Conservation (phyloP, 23 tunicate genomes). For the Ciona savignyi region DNA sequence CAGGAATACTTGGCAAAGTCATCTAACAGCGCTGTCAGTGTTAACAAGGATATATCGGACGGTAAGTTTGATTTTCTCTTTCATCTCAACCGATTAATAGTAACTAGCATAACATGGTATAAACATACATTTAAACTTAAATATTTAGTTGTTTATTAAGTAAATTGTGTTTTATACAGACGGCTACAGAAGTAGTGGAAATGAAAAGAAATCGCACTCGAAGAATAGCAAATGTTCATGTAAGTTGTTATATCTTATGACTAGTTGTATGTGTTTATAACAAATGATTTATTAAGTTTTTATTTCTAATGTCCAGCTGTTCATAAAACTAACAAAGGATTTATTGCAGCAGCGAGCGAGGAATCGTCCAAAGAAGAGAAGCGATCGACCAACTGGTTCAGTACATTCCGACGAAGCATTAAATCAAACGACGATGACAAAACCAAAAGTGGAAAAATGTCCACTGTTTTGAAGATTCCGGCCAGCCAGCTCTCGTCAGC, state of each 20-base stretch:
- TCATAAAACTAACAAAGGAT: too few species aligned
- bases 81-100: too few species aligned
- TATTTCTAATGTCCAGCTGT: too few species aligned
- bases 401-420: neutral
- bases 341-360: neutral
- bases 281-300: too few species aligned
- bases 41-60: neutral
- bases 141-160: too few species aligned
- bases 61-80: too few species aligned
- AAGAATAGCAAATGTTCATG: neutral
- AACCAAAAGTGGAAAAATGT: neutral
- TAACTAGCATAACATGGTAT: too few species aligned
- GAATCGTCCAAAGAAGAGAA: neutral
- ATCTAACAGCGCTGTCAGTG: neutral
- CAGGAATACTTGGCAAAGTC: neutral
- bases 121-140: too few species aligned
- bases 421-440: neutral
- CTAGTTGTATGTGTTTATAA: too few species aligned
- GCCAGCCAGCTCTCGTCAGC: conserved; percentile 31
- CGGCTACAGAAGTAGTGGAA: neutral
- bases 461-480: conserved; percentile 31
- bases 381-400: conserved; percentile 3
- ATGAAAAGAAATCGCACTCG: neutral
- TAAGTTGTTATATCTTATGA: too few species aligned
- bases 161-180: neutral